phyloP scores from a whole-genome alignment of 2,797 vertebrate genomes.

The Neoniphon sammara region DNA sequence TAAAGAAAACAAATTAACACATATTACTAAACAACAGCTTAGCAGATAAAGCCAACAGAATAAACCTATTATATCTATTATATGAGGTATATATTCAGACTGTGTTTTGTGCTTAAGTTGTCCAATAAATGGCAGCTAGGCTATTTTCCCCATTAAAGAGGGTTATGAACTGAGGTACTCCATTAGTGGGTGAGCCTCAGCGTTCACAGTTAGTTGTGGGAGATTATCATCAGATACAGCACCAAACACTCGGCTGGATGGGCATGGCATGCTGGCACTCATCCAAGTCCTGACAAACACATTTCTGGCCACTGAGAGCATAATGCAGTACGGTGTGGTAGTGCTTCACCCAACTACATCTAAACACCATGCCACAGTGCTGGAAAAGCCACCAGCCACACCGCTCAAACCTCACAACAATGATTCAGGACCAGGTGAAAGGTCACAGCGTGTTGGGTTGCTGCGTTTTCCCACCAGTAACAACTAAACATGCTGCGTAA shows the following conservation, averaged over 20 bases:
- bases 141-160: constrained; percentile 9
- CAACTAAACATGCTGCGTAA: constrained; percentile 24
- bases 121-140: constrained; percentile 18
- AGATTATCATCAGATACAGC: constrained; percentile 55
- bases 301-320: constrained; percentile 53
- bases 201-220: constrained; percentile 48
- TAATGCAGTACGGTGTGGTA: constrained; percentile 37
- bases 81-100: not conserved
- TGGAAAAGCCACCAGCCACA: constrained; percentile 17
- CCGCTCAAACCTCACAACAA: constrained; percentile 24
- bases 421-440: constrained; percentile 14
- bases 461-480: constrained; percentile 1
- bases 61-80: constrained; percentile 1
- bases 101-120: not conserved
- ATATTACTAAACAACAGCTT: constrained; percentile 1
- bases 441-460: constrained; percentile 23
- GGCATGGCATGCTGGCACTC: constrained; percentile 45
- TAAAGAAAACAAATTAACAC: constrained; percentile 23
- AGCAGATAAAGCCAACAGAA: constrained; percentile 30
- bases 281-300: constrained; percentile 61
- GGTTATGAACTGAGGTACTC: constrained; percentile 42
- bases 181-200: constrained; percentile 30
- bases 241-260: constrained; percentile 54
- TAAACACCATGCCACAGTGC: constrained; percentile 41
- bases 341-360: constrained; percentile 38